Evolutionary conservation across 2,113 vertebrate species (phyloP), one percentile per base, ranked within the genome.

Genomic region (Bungarus multicinctus): DNA sequence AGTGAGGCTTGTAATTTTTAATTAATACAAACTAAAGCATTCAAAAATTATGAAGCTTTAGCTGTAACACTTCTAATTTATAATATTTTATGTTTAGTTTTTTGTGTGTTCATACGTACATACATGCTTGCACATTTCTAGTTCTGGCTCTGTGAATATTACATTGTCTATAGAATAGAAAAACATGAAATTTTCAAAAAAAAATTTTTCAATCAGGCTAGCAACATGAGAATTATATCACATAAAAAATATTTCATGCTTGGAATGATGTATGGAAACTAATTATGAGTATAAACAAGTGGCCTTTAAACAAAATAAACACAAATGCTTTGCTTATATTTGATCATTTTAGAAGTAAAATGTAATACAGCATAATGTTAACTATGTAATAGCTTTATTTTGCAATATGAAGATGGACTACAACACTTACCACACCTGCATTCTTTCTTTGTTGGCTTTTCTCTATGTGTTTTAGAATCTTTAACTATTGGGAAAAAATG

Each of bases 11-110:
- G 18, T 39, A 81, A 43, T 81, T 81, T 81, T 81, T 43, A 43
- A 81, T 81, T 18, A 81, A 20, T 22, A 39, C 34, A 81, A 81
- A 81, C 74, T 43, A 81, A 81, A 81, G 95, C 74, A 95, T 93
- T 95, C 97, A 94, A 96, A 96, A 97, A 96, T 96, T 94, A 93
- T 2, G 43, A 97, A 85, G 92, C 9, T 95, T 96, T 97, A 95
- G 91, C 94, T 95, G 74, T 55, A 60, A 90, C 55, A 86, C 45
- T 55, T 55, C 23, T n/a, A 88, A 54, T 52, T 27, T 93, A 60
- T 22, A 50, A 2, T 85, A 69, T 74, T 74, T 74, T 69, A 74
- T 50, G 89, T 60, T 57, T 87, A 60, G n/a, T 50, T 90, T 93
- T 92, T 88, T 50, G 20, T 88, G 55, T 34, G 43, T 60, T 69